phyloP scores from a whole-genome alignment of 2,113 vertebrate genomes.

The Rhineura floridana region DNA sequence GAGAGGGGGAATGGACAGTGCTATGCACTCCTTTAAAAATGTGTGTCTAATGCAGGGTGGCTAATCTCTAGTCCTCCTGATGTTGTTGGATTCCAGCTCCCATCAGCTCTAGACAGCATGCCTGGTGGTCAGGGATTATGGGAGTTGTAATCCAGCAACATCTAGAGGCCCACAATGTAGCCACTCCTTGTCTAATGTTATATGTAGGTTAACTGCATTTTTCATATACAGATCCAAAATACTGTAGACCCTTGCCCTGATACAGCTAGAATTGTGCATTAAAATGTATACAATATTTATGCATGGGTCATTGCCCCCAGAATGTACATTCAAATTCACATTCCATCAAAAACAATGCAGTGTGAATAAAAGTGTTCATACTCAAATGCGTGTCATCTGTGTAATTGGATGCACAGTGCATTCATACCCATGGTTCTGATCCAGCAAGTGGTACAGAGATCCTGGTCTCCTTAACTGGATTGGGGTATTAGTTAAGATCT shows the following conservation, averaged over 20 bases:
- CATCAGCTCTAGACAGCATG: too few species aligned
- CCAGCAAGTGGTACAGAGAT: background rate
- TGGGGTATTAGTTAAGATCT: background rate
- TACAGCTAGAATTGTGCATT: background rate
- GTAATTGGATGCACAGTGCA: background rate
- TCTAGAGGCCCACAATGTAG: too few species aligned
- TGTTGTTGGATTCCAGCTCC: too few species aligned
- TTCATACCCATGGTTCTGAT: background rate
- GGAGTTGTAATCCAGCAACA: too few species aligned
- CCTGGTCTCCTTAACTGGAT: background rate
- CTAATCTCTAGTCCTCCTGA: too few species aligned
- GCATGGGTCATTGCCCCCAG: too few species aligned
- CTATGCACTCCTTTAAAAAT: too few species aligned
- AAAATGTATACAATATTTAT: too few species aligned
- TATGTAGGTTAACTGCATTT: background rate
- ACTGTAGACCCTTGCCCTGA: background rate
- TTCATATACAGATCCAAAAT: background rate
- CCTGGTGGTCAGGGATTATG: too few species aligned
- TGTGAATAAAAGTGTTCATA: background rate
- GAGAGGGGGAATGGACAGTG: too few species aligned
- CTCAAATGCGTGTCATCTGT: background rate
- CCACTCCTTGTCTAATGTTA: background rate
- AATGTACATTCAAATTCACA: background rate
- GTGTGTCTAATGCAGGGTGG: too few species aligned
- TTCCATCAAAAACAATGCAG: background rate